Evolutionary conservation across 2,797 vertebrate genomes (phyloP).

Genomic region (Aphelocoma californica): DNA sequence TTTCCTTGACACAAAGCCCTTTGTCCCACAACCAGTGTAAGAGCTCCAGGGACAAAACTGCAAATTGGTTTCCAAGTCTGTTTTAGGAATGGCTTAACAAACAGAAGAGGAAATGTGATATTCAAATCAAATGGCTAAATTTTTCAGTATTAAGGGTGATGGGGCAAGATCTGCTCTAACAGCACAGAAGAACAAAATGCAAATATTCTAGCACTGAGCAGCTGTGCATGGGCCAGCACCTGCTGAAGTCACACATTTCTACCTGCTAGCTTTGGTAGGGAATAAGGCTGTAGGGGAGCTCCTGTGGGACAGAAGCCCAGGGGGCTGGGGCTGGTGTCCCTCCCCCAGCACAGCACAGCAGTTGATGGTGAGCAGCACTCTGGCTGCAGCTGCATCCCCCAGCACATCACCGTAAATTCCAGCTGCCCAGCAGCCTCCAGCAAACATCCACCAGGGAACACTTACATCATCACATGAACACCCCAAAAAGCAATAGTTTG

Average conservation of each 20-base stretch:
- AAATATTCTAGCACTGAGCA: background rate
- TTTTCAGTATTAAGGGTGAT: background rate
- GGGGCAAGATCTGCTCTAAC: background rate
- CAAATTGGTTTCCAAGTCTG: conserved; percentile 44
- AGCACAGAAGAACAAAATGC: background rate
- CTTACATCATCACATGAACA: background rate
- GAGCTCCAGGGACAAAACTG: conserved; percentile 27
- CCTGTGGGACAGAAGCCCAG: background rate
- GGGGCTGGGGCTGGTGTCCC: background rate
- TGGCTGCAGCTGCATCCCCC: background rate
- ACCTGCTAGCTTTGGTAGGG: background rate
- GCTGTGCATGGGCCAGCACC: background rate
- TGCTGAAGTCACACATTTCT: background rate
- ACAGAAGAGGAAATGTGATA: background rate
- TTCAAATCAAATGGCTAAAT: conserved; percentile 25
- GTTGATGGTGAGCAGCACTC: accelerated
- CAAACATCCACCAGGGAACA: background rate
- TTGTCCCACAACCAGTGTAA: background rate
- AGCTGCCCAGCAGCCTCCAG: background rate
- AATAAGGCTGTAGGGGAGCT: background rate
- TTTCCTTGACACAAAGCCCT: conserved; percentile 9
- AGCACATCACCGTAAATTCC: background rate
- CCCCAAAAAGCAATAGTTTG: background rate
- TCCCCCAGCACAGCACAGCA: background rate
- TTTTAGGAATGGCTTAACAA: conserved; percentile 13